phyloP scores from a whole-genome alignment of 2,888 invertebrate species.

The Melieria crassipennis region DNA sequence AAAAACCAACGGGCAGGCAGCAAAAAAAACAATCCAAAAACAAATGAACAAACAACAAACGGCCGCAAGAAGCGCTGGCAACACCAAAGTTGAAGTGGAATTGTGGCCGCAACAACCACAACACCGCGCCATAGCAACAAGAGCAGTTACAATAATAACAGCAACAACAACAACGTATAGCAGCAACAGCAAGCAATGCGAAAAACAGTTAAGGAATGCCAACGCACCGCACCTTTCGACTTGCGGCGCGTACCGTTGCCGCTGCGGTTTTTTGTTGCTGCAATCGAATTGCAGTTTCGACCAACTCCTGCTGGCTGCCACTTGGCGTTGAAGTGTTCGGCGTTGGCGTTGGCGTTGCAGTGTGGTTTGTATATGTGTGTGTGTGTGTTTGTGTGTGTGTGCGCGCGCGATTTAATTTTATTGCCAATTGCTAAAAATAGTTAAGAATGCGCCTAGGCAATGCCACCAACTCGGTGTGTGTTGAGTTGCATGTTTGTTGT shows the following conservation, averaged over 20 bases:
- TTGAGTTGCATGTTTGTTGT: no score
- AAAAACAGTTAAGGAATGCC: constrained; percentile 15
- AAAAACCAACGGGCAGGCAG: neutral
- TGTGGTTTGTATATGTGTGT: neutral
- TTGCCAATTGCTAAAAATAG: constrained; percentile 10
- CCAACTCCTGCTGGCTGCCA: no score
- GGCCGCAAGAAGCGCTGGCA: neutral
- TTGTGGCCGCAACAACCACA: neutral
- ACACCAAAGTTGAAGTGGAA: neutral
- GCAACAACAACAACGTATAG: constrained; percentile 16
- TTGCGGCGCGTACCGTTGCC: neutral
- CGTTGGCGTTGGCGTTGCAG: neutral
- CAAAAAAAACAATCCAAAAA: neutral
- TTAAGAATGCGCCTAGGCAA: no score
- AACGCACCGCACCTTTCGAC: constrained; percentile 18
- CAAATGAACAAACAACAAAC: neutral
- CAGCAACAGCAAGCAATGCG: constrained; percentile 16
- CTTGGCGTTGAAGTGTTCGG: neutral
- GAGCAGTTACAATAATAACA: constrained; percentile 15
- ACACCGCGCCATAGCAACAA: neutral
- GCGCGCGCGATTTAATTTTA: neutral
- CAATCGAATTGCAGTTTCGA: no score
- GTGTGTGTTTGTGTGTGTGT: no score
- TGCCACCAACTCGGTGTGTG: no score
- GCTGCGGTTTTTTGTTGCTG: no score